Evolutionary conservation across 92 coral and sea anemone genomes (phyloP).

Genomic region (Desmophyllum pertusum): DNA sequence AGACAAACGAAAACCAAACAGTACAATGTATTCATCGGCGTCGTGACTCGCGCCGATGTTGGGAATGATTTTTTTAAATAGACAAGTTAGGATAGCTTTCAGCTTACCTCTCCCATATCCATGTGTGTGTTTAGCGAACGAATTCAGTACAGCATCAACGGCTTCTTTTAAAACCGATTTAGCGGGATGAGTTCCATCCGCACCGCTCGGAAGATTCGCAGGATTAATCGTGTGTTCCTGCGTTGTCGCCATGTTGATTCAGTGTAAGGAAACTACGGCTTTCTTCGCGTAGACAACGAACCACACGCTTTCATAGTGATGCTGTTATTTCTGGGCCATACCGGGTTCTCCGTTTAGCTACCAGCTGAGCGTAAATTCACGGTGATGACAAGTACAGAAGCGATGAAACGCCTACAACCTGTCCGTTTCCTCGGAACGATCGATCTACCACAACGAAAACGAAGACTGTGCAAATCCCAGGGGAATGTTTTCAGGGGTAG

Average conservation of each 20-base stretch:
- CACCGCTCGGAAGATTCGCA: slow-evolving; percentile 12
- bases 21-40: background rate
- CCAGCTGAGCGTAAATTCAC: background rate
- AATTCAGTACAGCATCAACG: slow-evolving; percentile 92
- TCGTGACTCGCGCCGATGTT: background rate
- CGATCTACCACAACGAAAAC: background rate
- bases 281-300: background rate
- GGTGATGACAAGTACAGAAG: slow-evolving; percentile 29
- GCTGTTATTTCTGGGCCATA: background rate
- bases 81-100: background rate
- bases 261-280: slow-evolving; percentile 9
- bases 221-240: slow-evolving; percentile 4
- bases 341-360: background rate
- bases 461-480: background rate
- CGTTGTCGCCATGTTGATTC: slow-evolving; percentile 33
- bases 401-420: slow-evolving; percentile 25
- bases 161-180: slow-evolving; percentile 93
- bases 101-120: slow-evolving; percentile 87
- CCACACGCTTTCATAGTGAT: background rate
- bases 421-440: background rate
- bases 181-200: slow-evolving; percentile 62
- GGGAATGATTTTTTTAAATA: background rate
- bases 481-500: slow-evolving; percentile 5
- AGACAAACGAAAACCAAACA: background rate
- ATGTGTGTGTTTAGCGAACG: slow-evolving; percentile 91